Conservation (phyloP, 2,888 invertebrate species). For the Masnerella sp. region DNA sequence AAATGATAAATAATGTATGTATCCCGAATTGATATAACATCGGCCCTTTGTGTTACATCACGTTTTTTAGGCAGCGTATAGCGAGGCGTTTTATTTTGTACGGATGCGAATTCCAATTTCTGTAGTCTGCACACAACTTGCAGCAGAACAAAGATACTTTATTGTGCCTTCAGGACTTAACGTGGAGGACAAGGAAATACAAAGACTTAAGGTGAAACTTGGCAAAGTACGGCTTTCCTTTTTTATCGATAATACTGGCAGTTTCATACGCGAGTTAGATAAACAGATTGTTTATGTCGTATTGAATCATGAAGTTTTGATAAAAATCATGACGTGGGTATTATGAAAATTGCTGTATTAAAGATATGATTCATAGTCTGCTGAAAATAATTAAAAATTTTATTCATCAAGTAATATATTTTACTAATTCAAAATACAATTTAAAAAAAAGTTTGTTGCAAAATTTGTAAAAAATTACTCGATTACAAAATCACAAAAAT, state of each 20-base stretch:
- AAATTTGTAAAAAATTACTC: too few species aligned
- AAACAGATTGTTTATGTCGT: constrained; percentile 47
- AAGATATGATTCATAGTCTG: too few species aligned
- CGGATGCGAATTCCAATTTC: constrained; percentile 56
- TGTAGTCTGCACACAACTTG: constrained; percentile 47
- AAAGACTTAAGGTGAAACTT: constrained; percentile 46
- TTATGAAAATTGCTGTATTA: constrained; percentile 40
- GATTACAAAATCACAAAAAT: too few species aligned
- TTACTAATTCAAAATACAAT: too few species aligned
- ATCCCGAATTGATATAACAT: constrained; percentile 7
- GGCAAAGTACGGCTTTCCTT: constrained; percentile 31
- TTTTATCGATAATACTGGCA: constrained; percentile 44
- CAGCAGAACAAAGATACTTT: constrained; percentile 49
- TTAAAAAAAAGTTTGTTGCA: too few species aligned
- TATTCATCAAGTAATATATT: too few species aligned
- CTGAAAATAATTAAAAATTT: too few species aligned
- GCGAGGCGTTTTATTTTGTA: constrained; percentile 40
- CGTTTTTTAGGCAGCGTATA: constrained; percentile 22
- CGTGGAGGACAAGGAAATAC: constrained; percentile 44
- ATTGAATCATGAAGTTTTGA: constrained; percentile 38
- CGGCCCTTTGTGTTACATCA: constrained; percentile 14
- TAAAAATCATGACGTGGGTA: constrained; percentile 23
- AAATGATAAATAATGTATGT: constrained; percentile 8
- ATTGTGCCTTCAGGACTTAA: constrained; percentile 59
- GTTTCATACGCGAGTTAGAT: constrained; percentile 25